Evolutionary conservation across 2,888 invertebrate species (phyloP).

Genomic region (Phengaris arion): DNA sequence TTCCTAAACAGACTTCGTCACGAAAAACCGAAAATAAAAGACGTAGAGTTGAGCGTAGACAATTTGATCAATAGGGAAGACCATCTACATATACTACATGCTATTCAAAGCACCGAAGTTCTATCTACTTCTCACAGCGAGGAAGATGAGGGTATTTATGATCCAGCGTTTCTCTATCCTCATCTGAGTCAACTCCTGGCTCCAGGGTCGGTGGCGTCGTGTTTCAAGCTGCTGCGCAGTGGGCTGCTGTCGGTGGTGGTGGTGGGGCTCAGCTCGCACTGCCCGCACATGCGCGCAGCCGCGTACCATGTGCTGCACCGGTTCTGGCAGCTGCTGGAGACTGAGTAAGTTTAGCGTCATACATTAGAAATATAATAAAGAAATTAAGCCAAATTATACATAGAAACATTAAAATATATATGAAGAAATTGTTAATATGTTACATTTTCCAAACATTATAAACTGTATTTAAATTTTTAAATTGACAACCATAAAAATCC

Average conservation of each 20-base stretch:
- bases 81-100: constrained; percentile 45
- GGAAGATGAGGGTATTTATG: constrained; percentile 81
- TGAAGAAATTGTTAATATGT: too few species aligned
- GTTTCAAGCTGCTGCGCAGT: constrained; percentile 83
- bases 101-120: constrained; percentile 48
- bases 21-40: constrained; percentile 49
- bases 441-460: background rate
- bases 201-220: constrained; percentile 86
- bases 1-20: constrained; percentile 48
- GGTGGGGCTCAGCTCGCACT: constrained; percentile 84
- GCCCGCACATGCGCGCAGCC: constrained; percentile 83
- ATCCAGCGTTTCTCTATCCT: constrained; percentile 90
- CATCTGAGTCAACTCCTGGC: constrained; percentile 86
- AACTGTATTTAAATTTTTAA: too few species aligned
- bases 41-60: constrained; percentile 49
- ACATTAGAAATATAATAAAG: background rate
- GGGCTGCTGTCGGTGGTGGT: constrained; percentile 86
- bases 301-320: constrained; percentile 87
- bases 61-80: constrained; percentile 48
- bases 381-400: too few species aligned
- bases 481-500: too few species aligned
- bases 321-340: constrained; percentile 87
- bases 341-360: constrained; percentile 68
- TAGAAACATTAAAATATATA: too few species aligned
- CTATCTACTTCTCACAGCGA: constrained; percentile 49